These are phyloP conservation scores for Cheilosia vernalis DNA, from an alignment of 2,888 invertebrate genomes.

Conservation along the genomic window DNA sequence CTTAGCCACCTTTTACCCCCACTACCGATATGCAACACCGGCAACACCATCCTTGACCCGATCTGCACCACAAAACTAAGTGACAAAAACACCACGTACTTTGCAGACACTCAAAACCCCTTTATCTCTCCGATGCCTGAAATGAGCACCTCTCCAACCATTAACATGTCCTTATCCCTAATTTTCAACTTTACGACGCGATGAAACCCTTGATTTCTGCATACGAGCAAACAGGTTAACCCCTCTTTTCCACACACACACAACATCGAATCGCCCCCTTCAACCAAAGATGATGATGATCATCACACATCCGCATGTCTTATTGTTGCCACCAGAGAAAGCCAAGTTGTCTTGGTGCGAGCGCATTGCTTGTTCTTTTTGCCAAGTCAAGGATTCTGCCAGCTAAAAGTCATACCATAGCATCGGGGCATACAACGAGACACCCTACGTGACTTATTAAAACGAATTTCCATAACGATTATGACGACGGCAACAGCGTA, in stretches of 20 bases:
- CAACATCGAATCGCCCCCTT: slow-evolving; percentile 10
- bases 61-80: background rate
- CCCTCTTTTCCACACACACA: slow-evolving; percentile 17
- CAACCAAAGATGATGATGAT: slow-evolving; percentile 26
- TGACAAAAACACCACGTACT: background rate
- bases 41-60: background rate
- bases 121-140: background rate
- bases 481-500: slow-evolving; percentile 2
- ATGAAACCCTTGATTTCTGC: slow-evolving; percentile 48
- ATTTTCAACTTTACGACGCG: slow-evolving; percentile 29
- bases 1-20: too few species aligned
- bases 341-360: slow-evolving; percentile 38
- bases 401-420: slow-evolving; percentile 13
- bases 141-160: slow-evolving; percentile 33
- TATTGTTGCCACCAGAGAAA: slow-evolving; percentile 45
- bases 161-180: slow-evolving; percentile 35
- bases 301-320: slow-evolving; percentile 16
- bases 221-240: slow-evolving; percentile 35
- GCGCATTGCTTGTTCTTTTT: slow-evolving; percentile 7
- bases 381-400: slow-evolving; percentile 49
- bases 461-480: slow-evolving; percentile 58
- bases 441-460: slow-evolving; percentile 61
- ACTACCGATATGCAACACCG: too few species aligned
- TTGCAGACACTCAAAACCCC: background rate
- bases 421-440: slow-evolving; percentile 3